phyloP scores from a whole-genome alignment of 2,888 invertebrate species.

The Leistus spinibarbis region DNA sequence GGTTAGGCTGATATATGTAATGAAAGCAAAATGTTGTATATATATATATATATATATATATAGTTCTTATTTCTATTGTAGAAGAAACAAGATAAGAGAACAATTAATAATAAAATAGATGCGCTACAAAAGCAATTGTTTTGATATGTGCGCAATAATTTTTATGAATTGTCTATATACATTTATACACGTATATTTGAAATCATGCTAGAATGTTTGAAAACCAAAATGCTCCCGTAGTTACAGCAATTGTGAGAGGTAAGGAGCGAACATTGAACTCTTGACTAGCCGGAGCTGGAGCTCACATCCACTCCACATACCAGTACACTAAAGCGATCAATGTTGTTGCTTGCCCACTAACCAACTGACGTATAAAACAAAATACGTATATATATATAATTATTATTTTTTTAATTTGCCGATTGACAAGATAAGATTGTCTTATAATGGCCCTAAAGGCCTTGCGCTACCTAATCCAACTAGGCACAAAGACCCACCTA shows the following conservation, averaged over 20 bases:
- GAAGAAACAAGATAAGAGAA: too few relatives aligned
- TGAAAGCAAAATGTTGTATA: not conserved
- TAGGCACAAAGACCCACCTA: too few relatives aligned
- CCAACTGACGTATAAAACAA: conserved; percentile 28
- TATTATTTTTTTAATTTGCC: too few relatives aligned
- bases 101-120: not conserved
- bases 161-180: not conserved
- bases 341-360: conserved; percentile 35
- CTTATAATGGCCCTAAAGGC: not conserved
- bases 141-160: not conserved
- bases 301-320: conserved; percentile 27
- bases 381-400: not conserved
- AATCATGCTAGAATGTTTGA: conserved; percentile 17
- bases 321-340: conserved; percentile 32
- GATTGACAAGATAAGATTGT: too few relatives aligned
- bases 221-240: conserved; percentile 20
- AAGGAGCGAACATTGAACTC: conserved; percentile 36
- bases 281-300: conserved; percentile 23
- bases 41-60: not conserved
- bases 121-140: not conserved
- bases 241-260: conserved; percentile 33
- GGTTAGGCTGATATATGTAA: too few relatives aligned
- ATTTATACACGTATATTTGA: not conserved
- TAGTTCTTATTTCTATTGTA: too few relatives aligned
- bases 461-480: not conserved